phyloP scores from a whole-genome alignment of 2,888 invertebrate species.

The Diadegma fenestrale region DNA sequence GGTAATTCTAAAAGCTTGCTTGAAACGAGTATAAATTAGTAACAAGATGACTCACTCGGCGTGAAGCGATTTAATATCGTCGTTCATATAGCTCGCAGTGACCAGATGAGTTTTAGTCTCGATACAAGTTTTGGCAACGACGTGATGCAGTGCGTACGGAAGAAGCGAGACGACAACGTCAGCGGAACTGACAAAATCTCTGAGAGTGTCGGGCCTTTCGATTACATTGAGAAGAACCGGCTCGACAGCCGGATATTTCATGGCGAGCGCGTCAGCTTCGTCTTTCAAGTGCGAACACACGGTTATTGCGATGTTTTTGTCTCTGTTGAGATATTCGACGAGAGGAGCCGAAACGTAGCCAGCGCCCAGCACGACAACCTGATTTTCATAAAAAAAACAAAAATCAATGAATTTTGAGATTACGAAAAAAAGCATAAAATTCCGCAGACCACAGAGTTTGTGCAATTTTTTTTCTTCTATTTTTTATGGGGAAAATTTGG shows the following conservation, averaged over 20 bases:
- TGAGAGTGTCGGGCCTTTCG: constrained; percentile 89
- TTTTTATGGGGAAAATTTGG: too few species aligned
- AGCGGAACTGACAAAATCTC: constrained; percentile 90
- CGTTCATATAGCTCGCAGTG: constrained; percentile 97
- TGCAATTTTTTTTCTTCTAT: too few species aligned
- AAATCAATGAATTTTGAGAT: neutral
- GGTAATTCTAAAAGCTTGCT: too few species aligned
- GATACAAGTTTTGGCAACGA: constrained; percentile 95
- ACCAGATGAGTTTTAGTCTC: constrained; percentile 96
- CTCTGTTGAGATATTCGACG: constrained; percentile 96
- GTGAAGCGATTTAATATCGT: constrained; percentile 92
- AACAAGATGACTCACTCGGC: constrained; percentile 91
- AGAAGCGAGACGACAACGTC: constrained; percentile 95
- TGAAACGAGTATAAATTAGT: too few species aligned
- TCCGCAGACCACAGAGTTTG: too few species aligned
- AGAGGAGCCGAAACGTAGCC: constrained; percentile 97
- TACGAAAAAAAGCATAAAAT: neutral
- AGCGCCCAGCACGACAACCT: constrained; percentile 96
- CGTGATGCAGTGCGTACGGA: constrained; percentile 95
- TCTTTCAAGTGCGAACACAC: constrained; percentile 95
- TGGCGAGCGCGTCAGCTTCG: constrained; percentile 94
- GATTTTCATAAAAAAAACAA: neutral
- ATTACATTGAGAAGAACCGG: constrained; percentile 93
- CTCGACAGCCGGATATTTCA: constrained; percentile 91
- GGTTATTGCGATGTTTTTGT: constrained; percentile 92